Conservation (phyloP, 2,797 vertebrate species). For the Aratinga solstitialis region DNA sequence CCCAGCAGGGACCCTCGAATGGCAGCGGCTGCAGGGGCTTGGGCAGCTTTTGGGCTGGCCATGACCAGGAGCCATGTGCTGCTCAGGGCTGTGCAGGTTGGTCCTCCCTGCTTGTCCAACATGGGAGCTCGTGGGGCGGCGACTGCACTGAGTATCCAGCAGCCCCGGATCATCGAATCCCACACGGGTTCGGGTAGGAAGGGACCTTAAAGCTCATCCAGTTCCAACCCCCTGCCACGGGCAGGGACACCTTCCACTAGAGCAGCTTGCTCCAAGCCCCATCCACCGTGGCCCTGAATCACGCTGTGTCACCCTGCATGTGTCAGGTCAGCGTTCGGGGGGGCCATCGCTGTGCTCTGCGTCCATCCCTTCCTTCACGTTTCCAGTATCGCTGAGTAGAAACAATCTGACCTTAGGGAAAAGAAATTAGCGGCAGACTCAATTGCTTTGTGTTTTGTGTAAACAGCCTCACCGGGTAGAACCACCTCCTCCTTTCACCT, state of each 20-base stretch:
- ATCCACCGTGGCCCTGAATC: background rate
- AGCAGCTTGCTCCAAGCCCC: background rate
- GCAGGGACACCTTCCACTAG: background rate
- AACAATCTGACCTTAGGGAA: conserved; percentile 62
- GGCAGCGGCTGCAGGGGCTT: accelerated
- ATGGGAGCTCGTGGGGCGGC: background rate
- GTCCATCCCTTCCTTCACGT: background rate
- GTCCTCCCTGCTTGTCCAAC: background rate
- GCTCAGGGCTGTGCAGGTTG: background rate
- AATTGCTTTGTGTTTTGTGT: conserved; percentile 59
- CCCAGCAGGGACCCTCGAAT: accelerated
- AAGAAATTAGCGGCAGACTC: conserved; percentile 12
- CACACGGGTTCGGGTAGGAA: background rate
- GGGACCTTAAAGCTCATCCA: background rate
- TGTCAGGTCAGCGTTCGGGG: background rate
- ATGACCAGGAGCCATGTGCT: background rate
- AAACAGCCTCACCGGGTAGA: conserved; percentile 43
- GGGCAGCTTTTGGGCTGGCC: background rate
- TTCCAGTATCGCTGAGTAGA: conserved; percentile 7
- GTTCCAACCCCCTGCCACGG: background rate
- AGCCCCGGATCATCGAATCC: background rate
- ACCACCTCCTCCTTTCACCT: conserved; percentile 16
- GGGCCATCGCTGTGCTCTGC: background rate
- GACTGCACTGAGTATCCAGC: too few relatives aligned
- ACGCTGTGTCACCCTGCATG: background rate